Evolutionary conservation across 2,113 vertebrate genomes (phyloP), one percentile per base, ranked within the genome.

Genomic region (Pluvianellus socialis): DNA sequence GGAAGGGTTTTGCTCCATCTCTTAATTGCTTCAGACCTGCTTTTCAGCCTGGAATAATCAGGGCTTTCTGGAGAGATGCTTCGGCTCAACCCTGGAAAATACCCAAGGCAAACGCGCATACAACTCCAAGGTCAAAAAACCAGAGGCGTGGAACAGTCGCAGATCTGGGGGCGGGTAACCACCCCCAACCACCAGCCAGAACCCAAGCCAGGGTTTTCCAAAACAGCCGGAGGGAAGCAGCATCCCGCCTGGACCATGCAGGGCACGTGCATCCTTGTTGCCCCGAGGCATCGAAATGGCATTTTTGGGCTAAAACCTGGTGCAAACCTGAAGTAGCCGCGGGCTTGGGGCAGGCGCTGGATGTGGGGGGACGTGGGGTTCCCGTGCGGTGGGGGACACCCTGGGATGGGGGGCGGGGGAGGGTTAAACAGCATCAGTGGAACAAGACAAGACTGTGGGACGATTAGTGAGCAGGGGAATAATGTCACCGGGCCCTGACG

Each of bases 271-370:
- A 9, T 18, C 80, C 79, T n/a, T 5, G 13, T 66, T 21, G 27
- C 47, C 47, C n/a, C 0, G 1, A 33, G 16, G 47, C 27, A 32
- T 12, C 20, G 2, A 35, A 52, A 27, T 10, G 24, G 20, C 15
- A 18, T 35, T 68, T 72, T 26, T 9, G 2, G n/a, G 42, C 27
- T 74, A 28, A 79, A 92, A 68, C 7, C 14, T 10, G 27, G 10
- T 10, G 26, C 6, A 9, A 50, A 26, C 5, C 5, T 8, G 1
- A 30, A 32, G 24, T 3, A 4, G 7, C 23, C 9, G 2, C 1
- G 5, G 8, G 30, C 19, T 22, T 21, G 66, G 21, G 21, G 7
- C 10, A 20, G 38, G 59, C 20, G 44, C 49, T 45, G 52, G 26
- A 1, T 44, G 56, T 1, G 3, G 38, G 28, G 59, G n/a, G 5